Conservation (phyloP, 2,113 vertebrate species). For the Peromyscus maniculatus region DNA sequence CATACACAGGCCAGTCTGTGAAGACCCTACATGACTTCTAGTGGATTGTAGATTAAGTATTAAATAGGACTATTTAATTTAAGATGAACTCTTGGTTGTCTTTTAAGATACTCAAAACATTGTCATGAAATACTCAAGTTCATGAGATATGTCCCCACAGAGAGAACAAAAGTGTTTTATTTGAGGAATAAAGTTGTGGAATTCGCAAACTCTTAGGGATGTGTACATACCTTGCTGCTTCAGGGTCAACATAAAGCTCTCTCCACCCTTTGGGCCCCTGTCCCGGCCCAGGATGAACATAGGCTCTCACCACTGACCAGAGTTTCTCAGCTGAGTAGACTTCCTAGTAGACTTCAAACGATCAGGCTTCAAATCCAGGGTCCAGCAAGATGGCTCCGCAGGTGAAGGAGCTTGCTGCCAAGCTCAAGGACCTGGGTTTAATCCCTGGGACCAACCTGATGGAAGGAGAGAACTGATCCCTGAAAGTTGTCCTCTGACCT, state of each 20-base stretch:
- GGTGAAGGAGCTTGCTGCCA: neutral
- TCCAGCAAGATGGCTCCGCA: neutral
- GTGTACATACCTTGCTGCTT: fast-evolving
- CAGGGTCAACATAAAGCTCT: fast-evolving
- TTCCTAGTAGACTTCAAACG: neutral
- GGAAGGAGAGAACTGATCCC: neutral
- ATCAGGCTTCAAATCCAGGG: neutral
- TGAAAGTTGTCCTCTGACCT: neutral
- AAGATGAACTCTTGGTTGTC: too few relatives aligned
- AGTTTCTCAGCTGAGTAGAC: neutral
- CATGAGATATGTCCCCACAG: neutral
- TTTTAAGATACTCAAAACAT: neutral
- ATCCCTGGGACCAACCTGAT: neutral
- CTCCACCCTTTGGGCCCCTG: fast-evolving
- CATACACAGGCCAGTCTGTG: neutral
- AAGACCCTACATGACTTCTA: neutral
- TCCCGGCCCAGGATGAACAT: fast-evolving
- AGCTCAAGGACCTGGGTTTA: neutral
- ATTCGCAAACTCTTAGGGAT: neutral
- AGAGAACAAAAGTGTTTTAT: neutral
- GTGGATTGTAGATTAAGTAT: neutral
- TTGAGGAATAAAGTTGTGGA: neutral
- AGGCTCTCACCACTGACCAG: fast-evolving
- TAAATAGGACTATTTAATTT: too few relatives aligned
- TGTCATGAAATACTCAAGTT: neutral